Conservation (phyloP, 2,113 vertebrate species). For the Proterorhinus semilunaris region DNA sequence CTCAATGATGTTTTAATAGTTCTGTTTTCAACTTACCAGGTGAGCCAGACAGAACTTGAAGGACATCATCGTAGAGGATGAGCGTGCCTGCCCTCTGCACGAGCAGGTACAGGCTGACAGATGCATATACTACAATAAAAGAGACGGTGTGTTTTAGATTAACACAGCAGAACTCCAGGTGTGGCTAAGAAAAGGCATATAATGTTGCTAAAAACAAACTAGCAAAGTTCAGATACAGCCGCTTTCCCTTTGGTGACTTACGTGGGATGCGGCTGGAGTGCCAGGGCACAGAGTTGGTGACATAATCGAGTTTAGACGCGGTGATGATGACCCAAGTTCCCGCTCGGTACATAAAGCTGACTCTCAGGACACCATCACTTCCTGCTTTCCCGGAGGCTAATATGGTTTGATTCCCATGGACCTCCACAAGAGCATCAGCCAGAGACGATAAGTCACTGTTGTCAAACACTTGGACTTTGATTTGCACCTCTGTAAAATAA, state of each 20-base stretch:
- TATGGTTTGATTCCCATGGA: slow-evolving; percentile 86
- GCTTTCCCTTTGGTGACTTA: slow-evolving; percentile 72
- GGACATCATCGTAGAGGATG: slow-evolving; percentile 92
- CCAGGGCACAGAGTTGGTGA: slow-evolving; percentile 95
- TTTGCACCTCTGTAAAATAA: slow-evolving; percentile 83
- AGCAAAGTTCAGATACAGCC: neutral
- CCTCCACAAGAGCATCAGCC: slow-evolving; percentile 80
- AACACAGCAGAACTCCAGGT: slow-evolving; percentile 9
- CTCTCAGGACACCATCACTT: slow-evolving; percentile 77
- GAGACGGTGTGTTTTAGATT: neutral
- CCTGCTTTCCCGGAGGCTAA: slow-evolving; percentile 81
- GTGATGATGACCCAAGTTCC: slow-evolving; percentile 86
- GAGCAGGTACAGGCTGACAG: slow-evolving; percentile 91
- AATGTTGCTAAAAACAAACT: neutral
- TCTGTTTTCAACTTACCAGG: slow-evolving; percentile 78
- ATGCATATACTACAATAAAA: slow-evolving; percentile 83
- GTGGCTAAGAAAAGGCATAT: neutral
- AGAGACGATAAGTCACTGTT: slow-evolving; percentile 88
- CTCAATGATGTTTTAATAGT: neutral
- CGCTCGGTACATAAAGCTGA: slow-evolving; percentile 85
- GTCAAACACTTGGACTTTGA: slow-evolving; percentile 94
- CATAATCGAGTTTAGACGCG: slow-evolving; percentile 85
- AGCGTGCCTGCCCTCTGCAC: slow-evolving; percentile 91
- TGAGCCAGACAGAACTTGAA: slow-evolving; percentile 91
- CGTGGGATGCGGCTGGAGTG: slow-evolving; percentile 88